Evolutionary conservation across 2,888 invertebrate genomes (phyloP).

Genomic region (Athalia rosae): DNA sequence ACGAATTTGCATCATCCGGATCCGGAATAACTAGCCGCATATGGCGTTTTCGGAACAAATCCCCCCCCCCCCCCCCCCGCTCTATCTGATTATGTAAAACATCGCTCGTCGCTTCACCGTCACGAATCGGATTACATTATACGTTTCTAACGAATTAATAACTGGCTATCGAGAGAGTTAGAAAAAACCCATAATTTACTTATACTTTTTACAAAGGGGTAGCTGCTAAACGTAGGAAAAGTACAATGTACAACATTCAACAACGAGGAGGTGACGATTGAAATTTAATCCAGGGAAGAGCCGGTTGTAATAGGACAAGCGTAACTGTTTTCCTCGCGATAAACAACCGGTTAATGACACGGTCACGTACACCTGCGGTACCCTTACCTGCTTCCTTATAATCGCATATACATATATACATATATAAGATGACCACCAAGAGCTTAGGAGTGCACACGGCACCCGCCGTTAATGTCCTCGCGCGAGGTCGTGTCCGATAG

Average conservation of each 20-base stretch:
- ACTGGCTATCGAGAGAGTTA: too few relatives aligned
- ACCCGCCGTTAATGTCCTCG: constrained; percentile 10
- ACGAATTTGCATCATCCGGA: too few relatives aligned
- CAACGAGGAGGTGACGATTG: neutral
- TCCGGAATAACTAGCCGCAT: too few relatives aligned
- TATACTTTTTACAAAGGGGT: neutral
- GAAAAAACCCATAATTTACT: too few relatives aligned
- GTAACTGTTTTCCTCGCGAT: constrained; percentile 14
- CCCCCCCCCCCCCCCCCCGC: too few relatives aligned
- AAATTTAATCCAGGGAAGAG: neutral
- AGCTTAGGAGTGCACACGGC: constrained; percentile 15
- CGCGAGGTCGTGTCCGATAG: constrained; percentile 29
- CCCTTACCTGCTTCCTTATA: neutral
- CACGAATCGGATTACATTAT: too few relatives aligned
- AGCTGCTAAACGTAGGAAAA: neutral
- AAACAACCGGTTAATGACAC: constrained; percentile 39
- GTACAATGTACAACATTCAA: too few relatives aligned
- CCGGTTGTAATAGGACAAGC: constrained; percentile 7
- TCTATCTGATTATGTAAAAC: too few relatives aligned
- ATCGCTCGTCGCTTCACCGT: too few relatives aligned
- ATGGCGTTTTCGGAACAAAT: too few relatives aligned
- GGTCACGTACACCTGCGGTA: constrained; percentile 35
- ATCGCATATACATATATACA: too few relatives aligned
- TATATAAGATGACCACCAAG: constrained; percentile 24
- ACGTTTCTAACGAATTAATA: too few relatives aligned